Evolutionary conservation across 1,140 invertebrate genomes (phyloP).

Genomic region (Tribolium madens): DNA sequence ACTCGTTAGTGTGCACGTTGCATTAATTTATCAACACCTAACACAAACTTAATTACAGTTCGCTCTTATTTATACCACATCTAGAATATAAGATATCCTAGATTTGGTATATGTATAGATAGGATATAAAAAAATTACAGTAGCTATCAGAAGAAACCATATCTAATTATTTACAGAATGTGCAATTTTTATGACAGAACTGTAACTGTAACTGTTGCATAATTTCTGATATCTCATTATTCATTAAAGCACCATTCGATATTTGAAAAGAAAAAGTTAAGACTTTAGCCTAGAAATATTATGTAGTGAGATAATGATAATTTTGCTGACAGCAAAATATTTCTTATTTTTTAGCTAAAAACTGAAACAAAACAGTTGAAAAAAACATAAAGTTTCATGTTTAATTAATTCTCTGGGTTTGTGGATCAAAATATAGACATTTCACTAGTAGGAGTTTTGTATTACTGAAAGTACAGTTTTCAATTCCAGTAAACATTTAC

Average conservation of each 20-base stretch:
- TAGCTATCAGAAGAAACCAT: too few species aligned
- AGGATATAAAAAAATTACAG: too few species aligned
- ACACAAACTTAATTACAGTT: background rate
- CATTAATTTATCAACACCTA: constrained; percentile 9
- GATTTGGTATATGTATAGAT: too few species aligned
- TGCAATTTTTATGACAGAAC: too few species aligned
- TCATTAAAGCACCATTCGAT: background rate
- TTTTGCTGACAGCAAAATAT: background rate
- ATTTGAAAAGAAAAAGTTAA: constrained; percentile 14
- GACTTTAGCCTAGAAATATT: constrained; percentile 20
- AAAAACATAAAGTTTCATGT: too few species aligned
- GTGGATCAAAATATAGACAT: background rate
- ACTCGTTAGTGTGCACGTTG: background rate
- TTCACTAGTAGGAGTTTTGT: background rate
- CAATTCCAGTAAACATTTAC: background rate
- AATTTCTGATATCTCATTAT: constrained; percentile 15
- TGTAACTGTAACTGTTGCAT: too few species aligned
- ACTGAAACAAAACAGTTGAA: too few species aligned
- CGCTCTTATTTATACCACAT: background rate
- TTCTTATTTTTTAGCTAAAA: too few species aligned
- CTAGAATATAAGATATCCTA: too few species aligned
- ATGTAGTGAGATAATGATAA: background rate
- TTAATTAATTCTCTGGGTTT: too few species aligned
- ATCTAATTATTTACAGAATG: too few species aligned
- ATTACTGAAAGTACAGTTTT: background rate